Conservation (phyloP, 2,888 invertebrate genomes). For the Protula sp. region DNA sequence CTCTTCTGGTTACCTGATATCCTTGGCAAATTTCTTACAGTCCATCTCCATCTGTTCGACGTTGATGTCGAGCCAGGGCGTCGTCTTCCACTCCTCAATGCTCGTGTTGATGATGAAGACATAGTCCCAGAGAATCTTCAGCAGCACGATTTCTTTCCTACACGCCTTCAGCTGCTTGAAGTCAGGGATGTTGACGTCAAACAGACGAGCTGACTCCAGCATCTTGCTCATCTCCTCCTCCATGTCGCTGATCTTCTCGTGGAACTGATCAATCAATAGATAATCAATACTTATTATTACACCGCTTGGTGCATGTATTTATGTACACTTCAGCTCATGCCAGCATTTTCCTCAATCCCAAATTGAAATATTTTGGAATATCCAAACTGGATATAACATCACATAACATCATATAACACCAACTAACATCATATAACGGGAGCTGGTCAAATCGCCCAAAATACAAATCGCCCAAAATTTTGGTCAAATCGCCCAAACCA, state of each 20-base stretch:
- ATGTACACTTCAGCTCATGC: too few species aligned
- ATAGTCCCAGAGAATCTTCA: constrained; percentile 91
- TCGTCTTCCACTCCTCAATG: constrained; percentile 94
- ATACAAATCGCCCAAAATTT: too few species aligned
- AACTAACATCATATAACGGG: too few species aligned
- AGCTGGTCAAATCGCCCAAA: too few species aligned
- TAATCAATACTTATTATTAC: not conserved
- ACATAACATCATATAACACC: too few species aligned
- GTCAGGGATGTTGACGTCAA: constrained; percentile 91
- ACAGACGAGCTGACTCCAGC: constrained; percentile 79
- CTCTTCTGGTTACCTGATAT: constrained; percentile 60
- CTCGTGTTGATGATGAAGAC: constrained; percentile 81
- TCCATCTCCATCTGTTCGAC: constrained; percentile 98
- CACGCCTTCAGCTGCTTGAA: constrained; percentile 88
- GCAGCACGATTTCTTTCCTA: constrained; percentile 72
- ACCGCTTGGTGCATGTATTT: too few species aligned
- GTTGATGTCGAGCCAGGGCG: constrained; percentile 93
- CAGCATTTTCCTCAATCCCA: too few species aligned
- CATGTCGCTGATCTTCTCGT: constrained; percentile 44
- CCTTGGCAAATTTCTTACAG: constrained; percentile 92
- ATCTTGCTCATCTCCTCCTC: constrained; percentile 82
- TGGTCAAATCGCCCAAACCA: too few species aligned
- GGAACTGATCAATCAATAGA: not conserved
- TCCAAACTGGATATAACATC: too few species aligned
- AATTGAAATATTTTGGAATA: too few species aligned